Base-by-base conservation (phyloP, 2,113 vertebrate species). In the Sinocyclocheilus anshuiensis region DNA sequence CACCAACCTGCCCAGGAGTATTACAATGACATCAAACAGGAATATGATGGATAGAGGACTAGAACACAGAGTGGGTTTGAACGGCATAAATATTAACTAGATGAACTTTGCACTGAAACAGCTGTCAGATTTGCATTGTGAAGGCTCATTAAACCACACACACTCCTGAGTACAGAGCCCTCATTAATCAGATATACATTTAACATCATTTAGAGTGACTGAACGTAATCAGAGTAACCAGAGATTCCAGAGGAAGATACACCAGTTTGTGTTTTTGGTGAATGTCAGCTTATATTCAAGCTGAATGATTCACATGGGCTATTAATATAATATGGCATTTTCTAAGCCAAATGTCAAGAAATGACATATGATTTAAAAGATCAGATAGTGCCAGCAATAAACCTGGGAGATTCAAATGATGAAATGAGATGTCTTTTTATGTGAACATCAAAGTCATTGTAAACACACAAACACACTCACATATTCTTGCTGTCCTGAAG, bases 401-500 rank as follows among this genome's bases (percentile, higher is more conserved):
- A 81, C 50, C 61, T 69, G 8, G 16, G 61, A 29, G 79, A 50
- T 59, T 48, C 4, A 12, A 71, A 67, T 15, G 26, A 82, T 33
- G 26, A 53, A 36, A 82, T 53, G 45, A 33, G 63, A 50, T 20
- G 16, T 65, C n/a, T 33, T 69, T 61, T n/a, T 42, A 9, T 15
- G 55, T 79, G 18, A 74, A 39, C 75, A 18, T 69, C 61, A 80
- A n/a, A 79, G 45, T 16, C 36, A 65, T 2, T 3, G 57, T 5
- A n/a, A 61, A n/a, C 57, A n/a, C 71, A 67, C 65, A 53, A 48
- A 50, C 72, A 45, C 24, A 72, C 93, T 93, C 89, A 93, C 92
- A 93, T 94, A 91, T 93, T 94, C 57, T 91, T 87, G 90, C 86
- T 91, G 89, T 87, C 91, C 86, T 91, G 92, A 84, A 93, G 92